phyloP scores from a whole-genome alignment of 2,888 invertebrate species.

The Callyntrura sp. region DNA sequence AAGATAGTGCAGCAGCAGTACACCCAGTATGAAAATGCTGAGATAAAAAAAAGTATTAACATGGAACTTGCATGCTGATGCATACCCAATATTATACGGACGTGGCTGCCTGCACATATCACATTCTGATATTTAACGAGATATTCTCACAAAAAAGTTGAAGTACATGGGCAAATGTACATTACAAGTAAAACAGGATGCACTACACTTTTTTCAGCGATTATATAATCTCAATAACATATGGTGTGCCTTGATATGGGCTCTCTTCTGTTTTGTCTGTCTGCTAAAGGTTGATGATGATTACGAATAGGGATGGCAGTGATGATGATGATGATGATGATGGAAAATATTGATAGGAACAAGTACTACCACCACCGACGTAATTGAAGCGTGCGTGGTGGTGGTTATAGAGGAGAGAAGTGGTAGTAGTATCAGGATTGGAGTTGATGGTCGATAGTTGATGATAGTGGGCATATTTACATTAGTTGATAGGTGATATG shows the following conservation, averaged over 20 bases:
- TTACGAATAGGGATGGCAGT: no score
- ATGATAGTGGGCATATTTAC: neutral
- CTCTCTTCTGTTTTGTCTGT: neutral
- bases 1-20: neutral
- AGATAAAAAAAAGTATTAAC: slow-evolving; percentile 32
- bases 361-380: neutral
- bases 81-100: neutral
- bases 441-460: slow-evolving; percentile 21
- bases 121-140: slow-evolving; percentile 10
- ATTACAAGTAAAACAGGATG: slow-evolving; percentile 31
- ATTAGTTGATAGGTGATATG: neutral
- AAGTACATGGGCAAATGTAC: neutral
- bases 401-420: no score
- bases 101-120: neutral
- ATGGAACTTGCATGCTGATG: slow-evolving; percentile 30
- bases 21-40: no score
- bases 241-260: neutral
- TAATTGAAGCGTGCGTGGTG: slow-evolving; percentile 30
- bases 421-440: slow-evolving; percentile 31
- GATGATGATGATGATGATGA: neutral
- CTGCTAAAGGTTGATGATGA: no score
- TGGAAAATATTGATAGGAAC: slow-evolving; percentile 21
- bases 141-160: neutral
- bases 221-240: slow-evolving; percentile 2
- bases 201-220: neutral